Conservation (phyloP, 2,888 invertebrate species). For the Helicoverpa assulta region DNA sequence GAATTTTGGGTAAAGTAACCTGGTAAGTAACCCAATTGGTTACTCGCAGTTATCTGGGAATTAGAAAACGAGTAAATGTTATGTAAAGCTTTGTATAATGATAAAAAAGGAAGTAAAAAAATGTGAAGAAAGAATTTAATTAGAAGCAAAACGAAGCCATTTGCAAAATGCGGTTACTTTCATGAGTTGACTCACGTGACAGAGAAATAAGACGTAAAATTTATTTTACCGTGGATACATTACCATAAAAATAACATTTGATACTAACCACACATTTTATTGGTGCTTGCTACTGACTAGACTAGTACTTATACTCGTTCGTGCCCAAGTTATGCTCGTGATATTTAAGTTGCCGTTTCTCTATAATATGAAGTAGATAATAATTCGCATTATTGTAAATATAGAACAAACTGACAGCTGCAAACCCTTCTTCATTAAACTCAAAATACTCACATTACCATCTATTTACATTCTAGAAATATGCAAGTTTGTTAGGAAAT, state of each 20-base stretch:
- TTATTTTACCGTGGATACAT: constrained; percentile 41
- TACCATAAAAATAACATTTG: constrained; percentile 50
- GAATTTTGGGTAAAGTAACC: too few relatives aligned
- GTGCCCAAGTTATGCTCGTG: constrained; percentile 24
- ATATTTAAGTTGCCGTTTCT: constrained; percentile 39
- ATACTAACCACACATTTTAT: constrained; percentile 39
- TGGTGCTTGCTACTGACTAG: constrained; percentile 34
- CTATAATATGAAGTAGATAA: constrained; percentile 54
- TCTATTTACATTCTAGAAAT: too few relatives aligned
- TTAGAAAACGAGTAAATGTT: not conserved
- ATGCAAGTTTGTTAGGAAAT: too few relatives aligned
- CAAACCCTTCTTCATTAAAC: too few relatives aligned
- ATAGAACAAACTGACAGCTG: too few relatives aligned
- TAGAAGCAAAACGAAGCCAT: constrained; percentile 15
- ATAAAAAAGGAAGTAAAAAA: not conserved
- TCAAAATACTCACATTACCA: too few relatives aligned
- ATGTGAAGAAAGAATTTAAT: constrained; percentile 22
- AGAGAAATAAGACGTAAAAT: constrained; percentile 37
- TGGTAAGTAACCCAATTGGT: too few relatives aligned
- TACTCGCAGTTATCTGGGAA: not conserved
- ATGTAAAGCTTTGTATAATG: not conserved
- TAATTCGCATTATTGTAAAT: too few relatives aligned
- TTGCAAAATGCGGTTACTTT: constrained; percentile 21
- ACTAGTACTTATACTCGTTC: constrained; percentile 12
- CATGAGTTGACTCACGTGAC: constrained; percentile 33